phyloP scores from a whole-genome alignment of 1,140 invertebrate genomes.

The Acromyrmex charruanus region DNA sequence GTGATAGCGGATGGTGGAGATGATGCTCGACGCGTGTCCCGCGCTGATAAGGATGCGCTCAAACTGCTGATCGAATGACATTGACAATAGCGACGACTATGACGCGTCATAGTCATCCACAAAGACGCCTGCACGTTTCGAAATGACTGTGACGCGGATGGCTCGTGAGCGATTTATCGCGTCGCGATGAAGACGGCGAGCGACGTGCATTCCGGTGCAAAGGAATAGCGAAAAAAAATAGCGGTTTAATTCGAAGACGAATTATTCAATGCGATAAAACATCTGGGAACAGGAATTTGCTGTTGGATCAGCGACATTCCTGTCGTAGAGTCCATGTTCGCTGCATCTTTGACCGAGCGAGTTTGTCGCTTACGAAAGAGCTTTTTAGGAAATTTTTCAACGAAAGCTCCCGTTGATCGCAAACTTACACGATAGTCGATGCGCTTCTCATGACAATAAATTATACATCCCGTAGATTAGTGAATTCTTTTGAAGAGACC shows the following conservation, averaged over 20 bases:
- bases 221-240: constrained; percentile 18
- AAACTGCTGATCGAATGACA: constrained; percentile 83
- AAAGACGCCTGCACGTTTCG: constrained; percentile 35
- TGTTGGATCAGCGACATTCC: constrained; percentile 66
- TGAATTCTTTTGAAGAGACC: neutral
- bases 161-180: constrained; percentile 14
- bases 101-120: constrained; percentile 38
- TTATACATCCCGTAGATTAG: neutral
- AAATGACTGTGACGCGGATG: neutral
- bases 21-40: neutral
- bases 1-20: constrained; percentile 6
- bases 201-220: neutral
- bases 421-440: neutral
- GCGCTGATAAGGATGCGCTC: constrained; percentile 53
- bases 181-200: neutral
- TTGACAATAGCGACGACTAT: constrained; percentile 81
- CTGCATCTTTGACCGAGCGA: constrained; percentile 1
- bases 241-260: neutral
- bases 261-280: neutral
- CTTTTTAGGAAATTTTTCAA: constrained; percentile 46
- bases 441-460: constrained; percentile 64
- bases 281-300: constrained; percentile 23
- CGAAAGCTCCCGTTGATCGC: neutral
- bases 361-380: neutral
- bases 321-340: neutral